These are phyloP conservation scores for Junonia oenone DNA, from an alignment of 2,888 invertebrate species.

Conservation along the genomic window DNA sequence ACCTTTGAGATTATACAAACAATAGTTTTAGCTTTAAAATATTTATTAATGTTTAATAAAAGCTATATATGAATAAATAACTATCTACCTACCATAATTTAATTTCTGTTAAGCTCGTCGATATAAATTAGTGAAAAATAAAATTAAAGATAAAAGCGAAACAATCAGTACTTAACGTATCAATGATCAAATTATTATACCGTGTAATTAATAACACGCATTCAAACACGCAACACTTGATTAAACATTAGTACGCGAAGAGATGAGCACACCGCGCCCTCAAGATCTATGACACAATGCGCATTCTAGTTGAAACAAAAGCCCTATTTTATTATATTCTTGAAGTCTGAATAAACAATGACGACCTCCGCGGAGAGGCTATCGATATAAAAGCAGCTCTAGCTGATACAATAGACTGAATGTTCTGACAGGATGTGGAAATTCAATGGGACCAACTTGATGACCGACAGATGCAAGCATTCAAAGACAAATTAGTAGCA, in stretches of 20 bases:
- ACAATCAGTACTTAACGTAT: slow-evolving; percentile 10
- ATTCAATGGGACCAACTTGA: slow-evolving; percentile 14
- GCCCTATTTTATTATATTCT: slow-evolving; percentile 14
- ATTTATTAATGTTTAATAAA: background rate
- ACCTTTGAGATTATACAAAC: no score
- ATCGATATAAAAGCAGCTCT: slow-evolving; percentile 37
- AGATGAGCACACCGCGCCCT: slow-evolving; percentile 7
- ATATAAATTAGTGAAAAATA: background rate
- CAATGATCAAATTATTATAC: slow-evolving; percentile 9
- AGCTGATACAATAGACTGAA: slow-evolving; percentile 22
- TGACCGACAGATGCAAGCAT: slow-evolving; percentile 17
- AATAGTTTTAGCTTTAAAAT: background rate
- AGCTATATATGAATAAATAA: no score
- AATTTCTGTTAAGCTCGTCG: no score
- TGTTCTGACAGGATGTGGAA: slow-evolving; percentile 13
- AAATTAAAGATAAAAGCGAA: background rate
- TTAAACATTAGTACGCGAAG: slow-evolving; percentile 17
- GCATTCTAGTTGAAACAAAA: slow-evolving; percentile 24
- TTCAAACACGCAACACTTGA: slow-evolving; percentile 17
- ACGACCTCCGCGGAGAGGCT: slow-evolving; percentile 42
- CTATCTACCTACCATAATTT: no score
- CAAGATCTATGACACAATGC: slow-evolving; percentile 17
- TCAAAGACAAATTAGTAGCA: slow-evolving; percentile 10
- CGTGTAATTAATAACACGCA: slow-evolving; percentile 2
- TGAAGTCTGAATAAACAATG: slow-evolving; percentile 45